Evolutionary conservation across 2,888 invertebrate species (phyloP).

Genomic region (Agrotis ipsilon): DNA sequence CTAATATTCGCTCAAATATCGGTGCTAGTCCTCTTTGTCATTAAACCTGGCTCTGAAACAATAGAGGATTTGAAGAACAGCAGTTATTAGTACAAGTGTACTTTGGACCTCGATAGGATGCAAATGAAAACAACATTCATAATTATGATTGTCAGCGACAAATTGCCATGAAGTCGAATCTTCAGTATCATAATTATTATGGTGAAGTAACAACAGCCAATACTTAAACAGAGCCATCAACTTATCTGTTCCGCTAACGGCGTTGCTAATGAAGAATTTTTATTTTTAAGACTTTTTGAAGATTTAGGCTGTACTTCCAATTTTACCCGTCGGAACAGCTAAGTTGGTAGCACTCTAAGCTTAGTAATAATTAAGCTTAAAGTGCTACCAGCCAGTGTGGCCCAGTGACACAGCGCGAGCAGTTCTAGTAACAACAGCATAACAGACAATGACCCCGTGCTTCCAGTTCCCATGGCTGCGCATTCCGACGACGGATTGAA

Average conservation of each 20-base stretch:
- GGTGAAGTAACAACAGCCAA: background rate
- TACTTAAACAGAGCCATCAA: background rate
- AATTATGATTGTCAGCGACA: background rate
- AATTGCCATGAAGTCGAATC: background rate
- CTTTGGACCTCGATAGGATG: background rate
- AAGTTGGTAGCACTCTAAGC: background rate
- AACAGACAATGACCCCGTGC: constrained; percentile 44
- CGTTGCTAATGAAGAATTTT: too few relatives aligned
- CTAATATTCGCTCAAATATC: background rate
- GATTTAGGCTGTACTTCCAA: too few relatives aligned
- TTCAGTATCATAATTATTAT: background rate
- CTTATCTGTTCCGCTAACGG: too few relatives aligned
- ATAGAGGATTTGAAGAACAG: background rate
- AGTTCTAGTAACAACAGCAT: constrained; percentile 53
- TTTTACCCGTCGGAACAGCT: too few relatives aligned
- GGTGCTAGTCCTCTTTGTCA: constrained; percentile 4
- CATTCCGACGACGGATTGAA: constrained; percentile 44
- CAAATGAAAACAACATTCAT: too few relatives aligned
- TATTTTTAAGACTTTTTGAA: too few relatives aligned
- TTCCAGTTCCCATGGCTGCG: constrained; percentile 45
- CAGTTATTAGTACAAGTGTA: background rate
- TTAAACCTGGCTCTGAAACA: background rate
- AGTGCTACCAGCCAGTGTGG: too few relatives aligned
- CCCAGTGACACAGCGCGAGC: constrained; percentile 55
- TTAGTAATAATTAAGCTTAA: too few relatives aligned